Evolutionary conservation across 1,140 invertebrate species (phyloP), one percentile per base, ranked within the genome.

Genomic region (Hycleus phaleratus): DNA sequence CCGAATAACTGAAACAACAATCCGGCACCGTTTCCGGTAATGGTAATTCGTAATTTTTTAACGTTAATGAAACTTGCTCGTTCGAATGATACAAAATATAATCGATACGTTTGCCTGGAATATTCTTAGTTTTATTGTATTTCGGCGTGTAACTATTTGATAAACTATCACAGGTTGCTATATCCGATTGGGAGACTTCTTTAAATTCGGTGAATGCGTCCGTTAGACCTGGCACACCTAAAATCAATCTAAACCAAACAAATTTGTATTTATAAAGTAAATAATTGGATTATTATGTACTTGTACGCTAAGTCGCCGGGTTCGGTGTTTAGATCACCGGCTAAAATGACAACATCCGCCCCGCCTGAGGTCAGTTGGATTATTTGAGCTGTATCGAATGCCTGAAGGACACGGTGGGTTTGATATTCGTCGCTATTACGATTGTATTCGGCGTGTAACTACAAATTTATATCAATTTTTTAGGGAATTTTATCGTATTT

Each of bases 391-490:
- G 92, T 90, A 69, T 97, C 93, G 75, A 94, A 95, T 10, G 92
- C 90, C 80, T 98, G 95, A 25, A 93, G 78, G 3, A 95, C 79
- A 68, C 95, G 78, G 73, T 97, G 95, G 42, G 91, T 87, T 61
- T 85, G 77, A 72, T 97, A 98, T 66, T 95, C 90, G 73, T 97
- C 93, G 69, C 84, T 82, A 60, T 83, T 79, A 38, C 79, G 78
- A 74, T 90, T 82, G 68, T 98, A 98, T 75, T 97, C 93, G n/a
- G 95, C 95, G 79, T 98, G 95, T 32, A 97, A 77, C 91, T 95
- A 68, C 40, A 73, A 73, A 38, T 64, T 12, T 8, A 32, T 26
- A 18, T 26, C 1, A 8, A 42, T 24, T 49, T 57, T 4, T 12
- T 42, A 26, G 32, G 46, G 18, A 48, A 18, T 50, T 5, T 42